These are phyloP conservation scores for Drosophila atripex DNA, from an alignment of 2,888 invertebrate species.

Conservation along the genomic window DNA sequence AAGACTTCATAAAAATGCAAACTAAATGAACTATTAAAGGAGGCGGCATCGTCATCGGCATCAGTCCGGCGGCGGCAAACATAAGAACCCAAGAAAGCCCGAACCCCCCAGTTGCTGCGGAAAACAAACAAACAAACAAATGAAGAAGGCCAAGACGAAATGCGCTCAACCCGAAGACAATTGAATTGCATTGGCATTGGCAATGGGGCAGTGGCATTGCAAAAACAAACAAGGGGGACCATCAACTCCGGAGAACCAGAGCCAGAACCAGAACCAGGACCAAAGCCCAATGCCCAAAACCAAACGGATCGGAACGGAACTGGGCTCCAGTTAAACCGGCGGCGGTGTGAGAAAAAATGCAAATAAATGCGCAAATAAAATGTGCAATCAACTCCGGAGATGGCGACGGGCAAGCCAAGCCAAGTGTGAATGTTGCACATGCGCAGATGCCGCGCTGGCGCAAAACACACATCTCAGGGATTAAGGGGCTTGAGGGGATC, in stretches of 20 bases:
- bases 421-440: constrained; percentile 79
- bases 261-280: background rate
- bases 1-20: constrained; percentile 80
- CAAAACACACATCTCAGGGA: constrained; percentile 10
- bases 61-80: constrained; percentile 67
- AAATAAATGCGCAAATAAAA: constrained; percentile 80
- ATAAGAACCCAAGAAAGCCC: constrained; percentile 63
- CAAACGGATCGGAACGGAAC: constrained; percentile 11
- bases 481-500: background rate
- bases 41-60: constrained; percentile 29
- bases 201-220: constrained; percentile 19
- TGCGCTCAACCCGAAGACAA: constrained; percentile 49
- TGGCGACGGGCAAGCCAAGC: constrained; percentile 47
- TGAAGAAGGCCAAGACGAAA: constrained; percentile 46
- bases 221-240: constrained; percentile 47
- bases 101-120: constrained; percentile 24
- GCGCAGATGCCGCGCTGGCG: constrained; percentile 61
- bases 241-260: constrained; percentile 24
- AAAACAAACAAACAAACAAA: constrained; percentile 48
- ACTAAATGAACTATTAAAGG: constrained; percentile 79
- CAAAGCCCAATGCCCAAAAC: constrained; percentile 3
- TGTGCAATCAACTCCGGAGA: constrained; percentile 74
- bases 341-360: constrained; percentile 80
- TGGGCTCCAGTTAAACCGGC: constrained; percentile 16
- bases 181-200: constrained; percentile 66